These are phyloP conservation scores for Alces alces DNA, from an alignment of 2,113 vertebrate genomes.

Conservation along the genomic window DNA sequence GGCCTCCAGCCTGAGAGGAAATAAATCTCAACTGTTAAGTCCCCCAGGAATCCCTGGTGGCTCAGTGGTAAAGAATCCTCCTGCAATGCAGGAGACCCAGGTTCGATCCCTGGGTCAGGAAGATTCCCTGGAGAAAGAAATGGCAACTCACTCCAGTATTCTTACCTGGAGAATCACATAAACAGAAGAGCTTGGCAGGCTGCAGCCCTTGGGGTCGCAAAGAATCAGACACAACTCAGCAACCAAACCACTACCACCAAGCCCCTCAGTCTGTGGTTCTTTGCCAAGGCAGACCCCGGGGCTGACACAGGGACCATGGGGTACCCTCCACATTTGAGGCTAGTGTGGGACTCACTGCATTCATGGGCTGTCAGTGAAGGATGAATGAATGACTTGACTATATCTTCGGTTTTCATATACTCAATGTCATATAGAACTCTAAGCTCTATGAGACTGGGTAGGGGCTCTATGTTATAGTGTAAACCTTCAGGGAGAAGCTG, in stretches of 20 bases:
- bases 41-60: background rate
- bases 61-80: background rate
- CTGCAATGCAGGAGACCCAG: background rate
- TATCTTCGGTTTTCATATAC: background rate
- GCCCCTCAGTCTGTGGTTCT: fast-evolving
- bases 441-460: fast-evolving
- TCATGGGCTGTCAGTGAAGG: background rate
- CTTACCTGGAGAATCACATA: background rate
- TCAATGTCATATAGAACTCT: too few relatives aligned
- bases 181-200: fast-evolving
- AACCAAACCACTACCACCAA: background rate
- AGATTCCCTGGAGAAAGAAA: background rate
- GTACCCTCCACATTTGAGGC: fast-evolving
- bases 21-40: fast-evolving
- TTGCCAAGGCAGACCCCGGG: background rate
- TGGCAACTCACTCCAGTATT: background rate
- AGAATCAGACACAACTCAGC: background rate
- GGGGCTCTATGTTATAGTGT: fast-evolving
- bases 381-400: fast-evolving
- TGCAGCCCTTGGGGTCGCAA: background rate
- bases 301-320: fast-evolving
- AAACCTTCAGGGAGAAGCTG: background rate
- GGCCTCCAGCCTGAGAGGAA: background rate
- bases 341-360: fast-evolving
- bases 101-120: background rate